Base-by-base conservation (phyloP, 2,888 invertebrate species). In the Listrodromus nycthemerus region DNA sequence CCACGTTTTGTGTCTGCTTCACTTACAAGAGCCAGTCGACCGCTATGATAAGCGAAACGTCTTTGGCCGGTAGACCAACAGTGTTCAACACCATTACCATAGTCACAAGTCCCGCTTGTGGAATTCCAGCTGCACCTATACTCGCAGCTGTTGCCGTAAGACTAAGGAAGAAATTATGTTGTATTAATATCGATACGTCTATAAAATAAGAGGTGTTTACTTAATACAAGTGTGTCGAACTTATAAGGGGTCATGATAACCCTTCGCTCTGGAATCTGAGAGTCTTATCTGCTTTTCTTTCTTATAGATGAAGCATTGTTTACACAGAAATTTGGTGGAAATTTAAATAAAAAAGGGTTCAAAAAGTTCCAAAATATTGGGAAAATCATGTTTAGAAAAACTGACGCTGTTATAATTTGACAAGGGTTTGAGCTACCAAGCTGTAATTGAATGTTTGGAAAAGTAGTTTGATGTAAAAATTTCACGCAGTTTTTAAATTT, bases 111-210 rank as follows among this genome's bases (percentile, higher is more conserved):
- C 98, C 98, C 33, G 98, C 98, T 93, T 98, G 98, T 13, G 98
- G 98, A 89, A 99, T 99, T 45, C 99, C 98, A 5, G 99, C 99
- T 21, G 99, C 99, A 80, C 99, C 99, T 92, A 99, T 98, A 89
- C 98, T 98, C 0, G 99, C 99, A 70, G 98, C 97, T 1, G 99
- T 99, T n/a, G 99, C 98, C 1, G 99, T 99, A 88, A 98, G 96
- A 94, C 98, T 98, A 93, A 63, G 92, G 33, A 81, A 52, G 13
- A 76, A 52, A 24, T 74, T 55, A 66, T 13, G 61, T 50, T 24
- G 16, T 0, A 6, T 61, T 50, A 45, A 61, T 63, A 58, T 71
- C 61, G 8, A 7, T 16, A 27, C 13, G 13, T 30, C 27, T 6
- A 13, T 27, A 0, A 13, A 30, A 50, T 7, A 16, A 27, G 41